phyloP scores from a whole-genome alignment of 2,888 invertebrate genomes.

The Adineta ricciae region DNA sequence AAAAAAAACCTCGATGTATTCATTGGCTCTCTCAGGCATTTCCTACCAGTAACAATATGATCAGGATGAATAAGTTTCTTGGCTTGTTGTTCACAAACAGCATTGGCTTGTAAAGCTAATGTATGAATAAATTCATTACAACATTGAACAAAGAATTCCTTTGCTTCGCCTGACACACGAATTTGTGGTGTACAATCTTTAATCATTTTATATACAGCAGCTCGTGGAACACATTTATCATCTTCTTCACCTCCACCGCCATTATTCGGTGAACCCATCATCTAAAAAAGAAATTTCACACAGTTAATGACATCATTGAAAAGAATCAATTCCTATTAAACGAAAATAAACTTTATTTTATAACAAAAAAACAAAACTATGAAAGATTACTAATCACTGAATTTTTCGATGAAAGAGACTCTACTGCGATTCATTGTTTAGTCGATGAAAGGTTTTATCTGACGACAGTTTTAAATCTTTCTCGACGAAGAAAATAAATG shows the following conservation, averaged over 20 bases:
- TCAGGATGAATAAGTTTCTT: conserved; percentile 96
- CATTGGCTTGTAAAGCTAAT: conserved; percentile 88
- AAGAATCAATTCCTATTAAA: no score
- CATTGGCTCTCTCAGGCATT: no score
- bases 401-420: no score
- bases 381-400: no score
- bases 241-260: conserved; percentile 58
- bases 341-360: no score
- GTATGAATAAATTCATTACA: conserved; percentile 87
- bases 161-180: conserved; percentile 81
- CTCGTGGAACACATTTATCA: conserved; percentile 86
- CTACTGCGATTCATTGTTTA: no score
- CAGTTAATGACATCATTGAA: no score
- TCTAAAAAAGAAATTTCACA: neutral
- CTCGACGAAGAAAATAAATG: conserved; percentile 28
- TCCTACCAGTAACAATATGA: conserved; percentile 61
- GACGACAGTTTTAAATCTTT: neutral
- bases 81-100: conserved; percentile 81
- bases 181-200: conserved; percentile 86
- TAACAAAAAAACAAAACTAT: no score
- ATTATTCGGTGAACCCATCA: neutral
- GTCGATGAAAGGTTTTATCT: no score
- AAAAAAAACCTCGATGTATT: no score
- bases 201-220: conserved; percentile 97
- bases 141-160: conserved; percentile 83